phyloP scores from a whole-genome alignment of 2,113 vertebrate species.

The Falco punctatus region DNA sequence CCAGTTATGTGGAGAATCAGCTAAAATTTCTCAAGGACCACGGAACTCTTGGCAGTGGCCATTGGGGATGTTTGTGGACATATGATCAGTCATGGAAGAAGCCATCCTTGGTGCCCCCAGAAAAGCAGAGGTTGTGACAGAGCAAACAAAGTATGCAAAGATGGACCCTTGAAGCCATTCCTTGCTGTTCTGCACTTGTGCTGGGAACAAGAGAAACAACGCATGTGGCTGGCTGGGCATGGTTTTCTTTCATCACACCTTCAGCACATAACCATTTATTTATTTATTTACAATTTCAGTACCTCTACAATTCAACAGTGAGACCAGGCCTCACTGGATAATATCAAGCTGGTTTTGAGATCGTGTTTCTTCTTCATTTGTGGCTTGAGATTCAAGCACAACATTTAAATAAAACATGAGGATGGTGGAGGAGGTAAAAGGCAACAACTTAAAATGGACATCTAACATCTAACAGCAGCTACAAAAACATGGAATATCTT shows the following conservation, averaged over 20 bases:
- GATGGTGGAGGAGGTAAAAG: neutral
- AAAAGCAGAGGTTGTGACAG: neutral
- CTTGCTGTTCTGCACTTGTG: neutral
- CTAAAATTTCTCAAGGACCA: neutral
- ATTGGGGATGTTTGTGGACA: neutral
- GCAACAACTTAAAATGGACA: neutral
- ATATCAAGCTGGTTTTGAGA: neutral
- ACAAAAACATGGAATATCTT: neutral
- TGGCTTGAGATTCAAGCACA: neutral
- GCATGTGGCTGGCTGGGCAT: neutral
- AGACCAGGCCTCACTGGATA: neutral
- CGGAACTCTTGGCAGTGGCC: neutral
- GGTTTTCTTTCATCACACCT: neutral
- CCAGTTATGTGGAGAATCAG: neutral
- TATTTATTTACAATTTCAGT: neutral
- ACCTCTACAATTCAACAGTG: neutral
- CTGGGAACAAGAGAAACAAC: neutral
- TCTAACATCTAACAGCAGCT: neutral
- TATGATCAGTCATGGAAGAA: neutral
- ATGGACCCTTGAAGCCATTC: neutral
- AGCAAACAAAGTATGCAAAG: neutral
- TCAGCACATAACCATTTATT: neutral
- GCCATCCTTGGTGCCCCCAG: neutral
- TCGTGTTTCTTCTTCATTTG: too few relatives aligned
- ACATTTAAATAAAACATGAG: neutral